A percentile compares a stretch with the other conserved stretches of the same genome.
These are phyloP conservation scores for Agrilus cyanescens DNA, from an alignment of 2,888 invertebrate species.

Conservation along the genomic window DNA sequence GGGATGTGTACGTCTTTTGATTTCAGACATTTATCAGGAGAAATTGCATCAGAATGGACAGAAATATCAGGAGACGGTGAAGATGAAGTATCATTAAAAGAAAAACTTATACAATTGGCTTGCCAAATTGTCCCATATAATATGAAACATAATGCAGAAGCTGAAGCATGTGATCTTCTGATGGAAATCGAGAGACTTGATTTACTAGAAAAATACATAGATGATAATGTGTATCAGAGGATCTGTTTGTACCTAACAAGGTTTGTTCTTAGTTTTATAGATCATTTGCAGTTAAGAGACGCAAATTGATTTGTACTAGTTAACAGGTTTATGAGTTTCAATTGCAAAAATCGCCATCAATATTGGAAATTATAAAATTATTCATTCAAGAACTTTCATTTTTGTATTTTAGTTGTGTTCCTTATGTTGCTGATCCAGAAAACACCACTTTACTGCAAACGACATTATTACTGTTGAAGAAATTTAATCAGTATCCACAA, in stretches of 20 bases:
- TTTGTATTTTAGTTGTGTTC: slow-evolving; percentile 63
- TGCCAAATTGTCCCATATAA: slow-evolving; percentile 58
- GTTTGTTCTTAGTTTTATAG: slow-evolving; percentile 33
- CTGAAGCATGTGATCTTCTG: slow-evolving; percentile 64
- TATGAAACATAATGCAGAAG: slow-evolving; percentile 67
- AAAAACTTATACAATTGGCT: slow-evolving; percentile 43
- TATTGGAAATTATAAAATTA: no score
- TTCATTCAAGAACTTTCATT: no score
- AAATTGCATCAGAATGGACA: slow-evolving; percentile 56
- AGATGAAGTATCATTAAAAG: slow-evolving; percentile 30
- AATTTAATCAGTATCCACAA: slow-evolving; percentile 52
- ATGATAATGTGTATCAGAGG: slow-evolving; percentile 48
- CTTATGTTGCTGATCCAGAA: slow-evolving; percentile 73
- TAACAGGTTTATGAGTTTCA: no score
- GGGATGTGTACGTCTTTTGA: neutral
- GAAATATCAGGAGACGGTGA: slow-evolving; percentile 32
- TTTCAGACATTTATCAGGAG: slow-evolving; percentile 54
- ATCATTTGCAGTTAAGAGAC: no score
- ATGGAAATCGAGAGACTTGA: slow-evolving; percentile 63
- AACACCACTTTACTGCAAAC: slow-evolving; percentile 57
- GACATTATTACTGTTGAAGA: slow-evolving; percentile 53
- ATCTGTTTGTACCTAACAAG: slow-evolving; percentile 59
- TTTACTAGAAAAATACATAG: slow-evolving; percentile 50
- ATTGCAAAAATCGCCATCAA: no score
- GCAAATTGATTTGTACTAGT: no score